Conservation (phyloP, 2,797 vertebrate species). For the Tokudaia muenninki region DNA sequence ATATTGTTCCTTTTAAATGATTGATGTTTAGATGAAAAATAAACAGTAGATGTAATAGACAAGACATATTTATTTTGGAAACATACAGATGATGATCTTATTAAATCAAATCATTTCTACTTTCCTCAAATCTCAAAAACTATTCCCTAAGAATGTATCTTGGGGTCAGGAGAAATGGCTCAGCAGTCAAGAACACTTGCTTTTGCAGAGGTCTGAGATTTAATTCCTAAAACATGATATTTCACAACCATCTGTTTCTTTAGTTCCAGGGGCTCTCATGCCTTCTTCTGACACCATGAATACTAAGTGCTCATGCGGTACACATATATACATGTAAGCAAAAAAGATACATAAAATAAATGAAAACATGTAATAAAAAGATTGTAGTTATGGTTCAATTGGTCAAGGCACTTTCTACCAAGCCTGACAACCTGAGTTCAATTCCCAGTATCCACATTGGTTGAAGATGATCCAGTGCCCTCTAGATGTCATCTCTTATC, state of each 20-base stretch:
- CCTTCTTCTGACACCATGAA: neutral
- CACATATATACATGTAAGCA: neutral
- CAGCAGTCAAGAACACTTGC: neutral
- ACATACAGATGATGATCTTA: neutral
- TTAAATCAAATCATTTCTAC: conserved; percentile 3
- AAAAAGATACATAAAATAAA: neutral
- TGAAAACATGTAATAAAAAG: neutral
- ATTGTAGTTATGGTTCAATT: neutral
- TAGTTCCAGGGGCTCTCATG: neutral
- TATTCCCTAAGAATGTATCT: neutral
- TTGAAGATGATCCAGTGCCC: neutral
- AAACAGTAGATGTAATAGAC: neutral
- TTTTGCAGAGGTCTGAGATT: neutral
- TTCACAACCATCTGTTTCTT: neutral
- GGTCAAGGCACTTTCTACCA: neutral
- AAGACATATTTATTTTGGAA: neutral
- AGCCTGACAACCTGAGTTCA: neutral
- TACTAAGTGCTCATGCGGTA: neutral
- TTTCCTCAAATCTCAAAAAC: neutral
- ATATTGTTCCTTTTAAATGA: conserved; percentile 29
- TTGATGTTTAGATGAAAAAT: neutral
- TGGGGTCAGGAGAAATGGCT: neutral
- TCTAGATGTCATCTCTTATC: neutral
- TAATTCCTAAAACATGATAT: neutral
- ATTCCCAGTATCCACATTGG: neutral